phyloP scores from a whole-genome alignment of 1,140 invertebrate genomes.

The Amyelois transitella region DNA sequence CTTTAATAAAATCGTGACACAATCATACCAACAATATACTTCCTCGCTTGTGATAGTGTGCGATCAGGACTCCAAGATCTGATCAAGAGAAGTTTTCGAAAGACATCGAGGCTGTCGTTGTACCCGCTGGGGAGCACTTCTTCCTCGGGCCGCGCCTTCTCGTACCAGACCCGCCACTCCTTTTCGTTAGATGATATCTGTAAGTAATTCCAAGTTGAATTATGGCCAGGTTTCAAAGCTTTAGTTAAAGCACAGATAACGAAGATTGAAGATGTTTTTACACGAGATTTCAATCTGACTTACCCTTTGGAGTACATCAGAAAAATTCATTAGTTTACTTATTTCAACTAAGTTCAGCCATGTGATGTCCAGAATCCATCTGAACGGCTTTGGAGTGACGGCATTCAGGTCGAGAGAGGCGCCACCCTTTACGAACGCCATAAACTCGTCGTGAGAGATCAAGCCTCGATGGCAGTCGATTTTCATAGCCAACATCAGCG shows the following conservation, averaged over 20 bases:
- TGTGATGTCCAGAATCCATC: conserved; percentile 96
- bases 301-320: conserved; percentile 86
- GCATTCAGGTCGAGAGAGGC: conserved; percentile 96
- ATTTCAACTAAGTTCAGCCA: conserved; percentile 98
- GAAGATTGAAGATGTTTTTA: too few relatives aligned
- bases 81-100: conserved; percentile 91
- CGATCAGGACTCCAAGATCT: conserved; percentile 96
- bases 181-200: conserved; percentile 89
- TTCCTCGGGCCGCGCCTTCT: conserved; percentile 94
- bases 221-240: too few relatives aligned
- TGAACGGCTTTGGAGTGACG: conserved; percentile 93
- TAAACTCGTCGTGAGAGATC: conserved; percentile 94
- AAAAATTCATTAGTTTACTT: conserved; percentile 89
- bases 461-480: conserved; percentile 89
- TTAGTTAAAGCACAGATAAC: too few relatives aligned
- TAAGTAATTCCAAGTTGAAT: conserved; percentile 1
- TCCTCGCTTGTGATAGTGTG: conserved; percentile 93
- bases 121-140: conserved; percentile 94
- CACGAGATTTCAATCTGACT: conserved; percentile 16
- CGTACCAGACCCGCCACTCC: conserved; percentile 96
- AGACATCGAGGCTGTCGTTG: conserved; percentile 90
- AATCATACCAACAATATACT: conserved; percentile 88
- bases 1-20: not conserved
- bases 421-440: conserved; percentile 97
- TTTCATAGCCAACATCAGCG: conserved; percentile 96